Evolutionary conservation across 2,113 vertebrate species (phyloP).

Genomic region (Myotis lucifugus): DNA sequence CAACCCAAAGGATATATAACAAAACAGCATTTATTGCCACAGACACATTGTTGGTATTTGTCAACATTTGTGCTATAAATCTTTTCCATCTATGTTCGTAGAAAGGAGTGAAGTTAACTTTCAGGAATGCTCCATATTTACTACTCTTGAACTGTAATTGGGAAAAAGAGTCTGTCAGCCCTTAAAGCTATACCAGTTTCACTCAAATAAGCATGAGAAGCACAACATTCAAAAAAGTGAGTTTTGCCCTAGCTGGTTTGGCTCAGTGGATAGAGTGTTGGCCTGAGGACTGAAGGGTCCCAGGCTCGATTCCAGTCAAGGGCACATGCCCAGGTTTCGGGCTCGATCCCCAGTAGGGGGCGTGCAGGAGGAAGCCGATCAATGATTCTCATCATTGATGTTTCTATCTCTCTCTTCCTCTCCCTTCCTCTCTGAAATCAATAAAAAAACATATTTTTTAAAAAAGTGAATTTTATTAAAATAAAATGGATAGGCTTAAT

Average conservation of each 20-base stretch:
- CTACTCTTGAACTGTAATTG: background rate
- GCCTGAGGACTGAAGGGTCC: no score
- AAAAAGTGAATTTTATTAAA: background rate
- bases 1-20: background rate
- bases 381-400: no score
- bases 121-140: background rate
- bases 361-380: no score
- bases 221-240: background rate
- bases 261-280: no score
- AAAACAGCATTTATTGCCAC: background rate
- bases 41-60: background rate
- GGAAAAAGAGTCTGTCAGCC: background rate
- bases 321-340: no score
- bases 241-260: no score
- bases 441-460: no score
- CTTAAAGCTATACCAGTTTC: background rate
- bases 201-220: background rate
- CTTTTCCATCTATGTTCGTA: background rate
- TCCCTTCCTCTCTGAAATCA: no score
- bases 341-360: no score
- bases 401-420: no score
- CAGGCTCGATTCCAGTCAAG: no score
- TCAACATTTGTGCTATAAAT: background rate
- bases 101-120: background rate
- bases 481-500: background rate